Base-by-base conservation (phyloP, 2,888 invertebrate genomes). In the Drosophila pegasa region DNA sequence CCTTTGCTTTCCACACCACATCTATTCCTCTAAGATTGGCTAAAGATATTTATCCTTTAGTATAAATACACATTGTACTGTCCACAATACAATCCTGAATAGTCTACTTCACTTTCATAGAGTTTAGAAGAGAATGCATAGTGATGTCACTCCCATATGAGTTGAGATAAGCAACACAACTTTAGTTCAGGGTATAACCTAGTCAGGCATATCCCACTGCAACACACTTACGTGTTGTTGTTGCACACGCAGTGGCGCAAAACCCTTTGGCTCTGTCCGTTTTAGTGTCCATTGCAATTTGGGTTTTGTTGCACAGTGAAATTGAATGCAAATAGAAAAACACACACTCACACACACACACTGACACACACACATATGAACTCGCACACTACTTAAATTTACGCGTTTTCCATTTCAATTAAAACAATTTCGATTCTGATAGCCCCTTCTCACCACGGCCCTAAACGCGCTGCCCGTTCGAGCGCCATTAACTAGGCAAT, bases 261-360 rank as follows among this genome's bases (percentile, higher is more conserved):
- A 40, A 2, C 55, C 38, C 35, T 29, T 31, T 52, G 38, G 14
- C 63, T 18, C 16, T 18, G 55, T 55, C 51, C 37, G 56, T 57
- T 80, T 75, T 71, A 64, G 82, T 81, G 82, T 83, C 86, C 86
- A 69, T 85, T 76, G 88, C 80, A 81, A 85, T 87, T 83, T 82
- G 67, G 75, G 77, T 66, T 81, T 73, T 85, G 82, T 87, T 87
- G 88, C 82, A 74, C 60, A 74, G 66, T 82, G 88, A 85, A 87
- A 87, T 83, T 87, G 86, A 87, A 83, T 87, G 82, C 86, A 87
- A 87, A 87, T 87, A 83, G 88, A 72, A 79, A 76, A 71, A 84
- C 84, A 75, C 57, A n/a, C 51, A 43, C 47, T 16, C 47, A 6
- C 45, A 18, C 18, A 10, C 43, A 9, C 25, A 40, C 52, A 52